phyloP scores from a whole-genome alignment of 1,140 invertebrate genomes.

The Tetraneura akinire region DNA sequence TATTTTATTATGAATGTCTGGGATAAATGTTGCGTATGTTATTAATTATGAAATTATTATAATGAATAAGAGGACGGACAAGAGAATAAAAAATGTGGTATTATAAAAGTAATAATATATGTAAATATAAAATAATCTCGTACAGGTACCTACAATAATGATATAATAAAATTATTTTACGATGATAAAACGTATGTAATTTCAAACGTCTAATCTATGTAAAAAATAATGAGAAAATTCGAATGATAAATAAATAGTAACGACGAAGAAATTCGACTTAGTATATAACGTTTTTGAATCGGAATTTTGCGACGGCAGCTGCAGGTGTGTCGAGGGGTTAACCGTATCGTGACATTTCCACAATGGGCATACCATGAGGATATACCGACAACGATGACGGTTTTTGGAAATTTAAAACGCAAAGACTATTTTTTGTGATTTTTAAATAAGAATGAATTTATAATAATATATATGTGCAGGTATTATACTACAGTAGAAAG shows the following conservation, averaged over 20 bases:
- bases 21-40: too few relatives aligned
- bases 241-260: not conserved
- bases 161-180: too few relatives aligned
- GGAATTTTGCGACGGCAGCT: not conserved
- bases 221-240: too few relatives aligned
- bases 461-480: not conserved
- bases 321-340: not conserved
- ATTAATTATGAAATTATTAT: too few relatives aligned
- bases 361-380: not conserved
- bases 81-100: too few relatives aligned
- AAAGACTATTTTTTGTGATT: not conserved
- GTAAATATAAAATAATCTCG: too few relatives aligned
- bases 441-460: not conserved
- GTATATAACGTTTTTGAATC: not conserved
- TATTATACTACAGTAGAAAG: not conserved
- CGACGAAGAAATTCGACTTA: not conserved
- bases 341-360: not conserved
- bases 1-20: too few relatives aligned
- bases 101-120: too few relatives aligned
- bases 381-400: not conserved
- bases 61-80: too few relatives aligned
- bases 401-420: constrained; percentile 30
- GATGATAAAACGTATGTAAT: too few relatives aligned
- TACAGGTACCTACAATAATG: too few relatives aligned
- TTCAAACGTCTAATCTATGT: too few relatives aligned